Conservation (phyloP, 2,113 vertebrate species). For the Pleuronectes platessa region DNA sequence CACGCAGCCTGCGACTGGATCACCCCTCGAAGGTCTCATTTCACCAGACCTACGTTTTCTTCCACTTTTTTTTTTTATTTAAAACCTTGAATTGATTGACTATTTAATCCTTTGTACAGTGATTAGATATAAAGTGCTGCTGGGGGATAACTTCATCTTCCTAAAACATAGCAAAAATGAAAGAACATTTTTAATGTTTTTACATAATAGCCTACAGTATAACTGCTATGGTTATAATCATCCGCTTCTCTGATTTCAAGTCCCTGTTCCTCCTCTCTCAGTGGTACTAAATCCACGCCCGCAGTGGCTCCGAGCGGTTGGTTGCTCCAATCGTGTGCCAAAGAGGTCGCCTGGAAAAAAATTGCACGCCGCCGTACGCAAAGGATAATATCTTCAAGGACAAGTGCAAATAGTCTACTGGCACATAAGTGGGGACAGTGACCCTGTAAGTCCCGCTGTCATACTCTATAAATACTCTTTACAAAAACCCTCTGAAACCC, state of each 20-base stretch:
- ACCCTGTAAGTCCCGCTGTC: slow-evolving; percentile 99
- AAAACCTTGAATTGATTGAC: slow-evolving; percentile 78
- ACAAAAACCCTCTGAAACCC: slow-evolving; percentile 90
- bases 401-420: slow-evolving; percentile 99
- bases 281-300: slow-evolving; percentile 86
- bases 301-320: slow-evolving; percentile 88
- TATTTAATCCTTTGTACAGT: slow-evolving; percentile 93
- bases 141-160: slow-evolving; percentile 95
- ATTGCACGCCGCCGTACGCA: slow-evolving; percentile 94
- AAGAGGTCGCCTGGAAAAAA: slow-evolving; percentile 91
- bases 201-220: slow-evolving; percentile 80
- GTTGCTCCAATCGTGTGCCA: slow-evolving; percentile 89
- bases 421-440: slow-evolving; percentile 99
- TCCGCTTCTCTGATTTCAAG: slow-evolving; percentile 82
- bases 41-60: slow-evolving; percentile 62
- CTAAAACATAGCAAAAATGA: slow-evolving; percentile 94
- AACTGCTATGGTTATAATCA: slow-evolving; percentile 86
- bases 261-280: slow-evolving; percentile 92
- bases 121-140: slow-evolving; percentile 99
- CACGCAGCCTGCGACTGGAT: slow-evolving; percentile 83
- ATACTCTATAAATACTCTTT: slow-evolving; percentile 99
- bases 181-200: slow-evolving; percentile 81
- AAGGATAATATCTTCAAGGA: slow-evolving; percentile 91
- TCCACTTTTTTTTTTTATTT: slow-evolving; percentile 51
- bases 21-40: slow-evolving; percentile 84